These are phyloP conservation scores for Anas capensis DNA, from an alignment of 2,797 vertebrate genomes.

Conservation along the genomic window DNA sequence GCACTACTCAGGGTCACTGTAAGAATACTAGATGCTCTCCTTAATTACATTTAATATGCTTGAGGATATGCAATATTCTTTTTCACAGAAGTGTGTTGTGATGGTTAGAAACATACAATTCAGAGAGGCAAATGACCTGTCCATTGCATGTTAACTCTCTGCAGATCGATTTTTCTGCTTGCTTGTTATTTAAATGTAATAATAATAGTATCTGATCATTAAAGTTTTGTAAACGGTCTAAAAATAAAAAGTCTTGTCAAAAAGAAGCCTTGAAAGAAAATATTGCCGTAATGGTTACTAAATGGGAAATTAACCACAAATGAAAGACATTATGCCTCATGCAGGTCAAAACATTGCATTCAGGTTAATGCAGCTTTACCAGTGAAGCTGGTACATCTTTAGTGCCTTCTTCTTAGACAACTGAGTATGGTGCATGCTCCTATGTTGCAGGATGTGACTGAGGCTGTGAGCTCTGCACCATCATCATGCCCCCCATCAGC, in stretches of 20 bases:
- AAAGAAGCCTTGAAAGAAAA: background rate
- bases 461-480: background rate
- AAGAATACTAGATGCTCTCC: background rate
- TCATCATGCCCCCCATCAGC: rapidly evolving
- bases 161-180: background rate
- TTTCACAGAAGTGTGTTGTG: background rate
- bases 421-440: background rate
- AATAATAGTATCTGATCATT: background rate
- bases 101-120: background rate
- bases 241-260: background rate
- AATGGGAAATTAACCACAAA: background rate
- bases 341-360: background rate
- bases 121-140: background rate
- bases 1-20: background rate
- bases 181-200: background rate
- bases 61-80: background rate
- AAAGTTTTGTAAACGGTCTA: background rate
- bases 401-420: background rate
- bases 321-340: background rate
- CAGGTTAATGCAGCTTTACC: background rate
- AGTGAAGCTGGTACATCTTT: background rate
- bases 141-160: background rate
- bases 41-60: background rate
- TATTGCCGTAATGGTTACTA: background rate
- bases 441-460: background rate